These are phyloP conservation scores for Heliconius congener DNA, from an alignment of 1,140 invertebrate genomes.

Conservation along the genomic window DNA sequence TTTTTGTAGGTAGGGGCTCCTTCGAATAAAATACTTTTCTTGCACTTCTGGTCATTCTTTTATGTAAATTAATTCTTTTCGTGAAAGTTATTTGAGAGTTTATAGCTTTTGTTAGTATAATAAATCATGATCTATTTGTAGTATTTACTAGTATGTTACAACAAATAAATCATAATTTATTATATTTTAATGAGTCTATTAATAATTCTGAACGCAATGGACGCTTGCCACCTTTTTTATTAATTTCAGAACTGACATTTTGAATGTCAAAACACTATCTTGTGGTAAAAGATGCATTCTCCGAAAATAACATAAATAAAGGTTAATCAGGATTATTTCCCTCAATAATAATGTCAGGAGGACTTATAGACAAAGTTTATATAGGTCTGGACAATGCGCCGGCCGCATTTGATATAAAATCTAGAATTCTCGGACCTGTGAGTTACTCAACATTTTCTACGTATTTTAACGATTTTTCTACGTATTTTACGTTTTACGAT, in stretches of 20 bases:
- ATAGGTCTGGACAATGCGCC: constrained; percentile 90
- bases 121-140: no score
- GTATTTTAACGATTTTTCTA: no score
- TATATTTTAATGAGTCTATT: neutral
- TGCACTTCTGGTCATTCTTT: no score
- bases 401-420: constrained; percentile 87
- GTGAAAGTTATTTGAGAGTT: no score
- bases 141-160: neutral
- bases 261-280: constrained; percentile 46
- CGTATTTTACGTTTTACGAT: no score
- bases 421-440: constrained; percentile 86
- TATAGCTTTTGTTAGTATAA: no score
- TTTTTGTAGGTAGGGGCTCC: no score
- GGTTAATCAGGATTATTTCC: constrained; percentile 39
- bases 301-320: constrained; percentile 51
- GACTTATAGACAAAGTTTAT: constrained; percentile 87
- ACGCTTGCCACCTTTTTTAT: constrained; percentile 22
- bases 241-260: constrained; percentile 24
- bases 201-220: constrained; percentile 4
- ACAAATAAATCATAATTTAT: neutral
- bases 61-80: no score
- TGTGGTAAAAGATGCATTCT: constrained; percentile 61
- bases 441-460: constrained; percentile 44
- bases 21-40: no score
- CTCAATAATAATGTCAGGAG: constrained; percentile 68